These are phyloP conservation scores for Mimachlamys varia DNA, from an alignment of 2,888 invertebrate species.

Conservation along the genomic window DNA sequence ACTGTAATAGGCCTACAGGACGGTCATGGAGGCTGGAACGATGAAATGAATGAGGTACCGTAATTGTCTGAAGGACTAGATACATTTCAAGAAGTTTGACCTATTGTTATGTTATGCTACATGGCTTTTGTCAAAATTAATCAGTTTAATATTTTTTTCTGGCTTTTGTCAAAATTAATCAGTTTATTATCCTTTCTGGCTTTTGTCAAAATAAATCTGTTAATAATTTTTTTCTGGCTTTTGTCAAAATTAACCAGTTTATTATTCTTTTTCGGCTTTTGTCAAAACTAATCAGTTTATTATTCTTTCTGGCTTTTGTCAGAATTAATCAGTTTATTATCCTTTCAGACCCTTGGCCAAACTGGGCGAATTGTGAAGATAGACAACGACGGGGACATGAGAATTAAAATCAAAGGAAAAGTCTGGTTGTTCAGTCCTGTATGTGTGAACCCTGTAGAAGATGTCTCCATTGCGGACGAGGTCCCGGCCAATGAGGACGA, in stretches of 20 bases:
- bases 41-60: conserved; percentile 62
- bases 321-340: no score
- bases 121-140: no score
- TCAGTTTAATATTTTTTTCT: no score
- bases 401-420: conserved; percentile 58
- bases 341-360: conserved; percentile 58
- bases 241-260: no score
- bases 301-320: no score
- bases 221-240: no score
- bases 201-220: conserved; percentile 58
- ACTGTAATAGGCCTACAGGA: conserved; percentile 62
- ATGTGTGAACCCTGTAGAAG: conserved; percentile 56
- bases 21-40: conserved; percentile 67
- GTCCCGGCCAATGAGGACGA: conserved; percentile 55
- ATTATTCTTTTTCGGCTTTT: no score
- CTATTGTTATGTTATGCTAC: no score
- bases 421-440: conserved; percentile 67
- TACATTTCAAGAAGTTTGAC: no score
- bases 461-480: conserved; percentile 40
- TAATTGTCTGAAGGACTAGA: no score
- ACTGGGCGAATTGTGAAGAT: conserved; percentile 59
- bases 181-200: conserved; percentile 46
- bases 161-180: no score
- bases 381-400: conserved; percentile 66
- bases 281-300: no score